These are phyloP conservation scores for Drosophila koepferae DNA, from an alignment of 2,888 invertebrate genomes.

Conservation along the genomic window DNA sequence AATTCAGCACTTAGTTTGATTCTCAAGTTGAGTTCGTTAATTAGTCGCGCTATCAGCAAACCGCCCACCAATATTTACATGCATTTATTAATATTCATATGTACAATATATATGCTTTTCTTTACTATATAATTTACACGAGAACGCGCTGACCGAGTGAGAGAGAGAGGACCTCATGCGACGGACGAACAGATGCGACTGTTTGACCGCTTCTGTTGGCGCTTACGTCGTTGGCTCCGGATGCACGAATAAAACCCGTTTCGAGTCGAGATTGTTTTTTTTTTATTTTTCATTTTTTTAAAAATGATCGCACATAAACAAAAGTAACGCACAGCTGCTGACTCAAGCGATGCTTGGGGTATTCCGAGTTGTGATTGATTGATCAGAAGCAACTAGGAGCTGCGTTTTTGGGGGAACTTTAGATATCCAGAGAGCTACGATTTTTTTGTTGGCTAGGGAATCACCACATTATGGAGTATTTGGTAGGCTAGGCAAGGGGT, in stretches of 20 bases:
- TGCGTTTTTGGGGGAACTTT: conserved; percentile 43
- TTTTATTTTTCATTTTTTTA: neutral
- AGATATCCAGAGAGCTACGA: neutral
- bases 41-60: conserved; percentile 37
- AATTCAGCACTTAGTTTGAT: conserved; percentile 25
- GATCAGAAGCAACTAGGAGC: conserved; percentile 20
- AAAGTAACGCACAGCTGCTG: conserved; percentile 67
- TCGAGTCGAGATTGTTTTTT: conserved; percentile 17
- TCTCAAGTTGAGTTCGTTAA: conserved; percentile 24
- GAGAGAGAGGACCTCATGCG: conserved; percentile 59
- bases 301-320: conserved; percentile 29
- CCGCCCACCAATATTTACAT: conserved; percentile 48
- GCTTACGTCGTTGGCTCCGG: conserved; percentile 49
- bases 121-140: neutral
- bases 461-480: neutral
- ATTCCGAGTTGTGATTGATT: conserved; percentile 52
- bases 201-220: conserved; percentile 31
- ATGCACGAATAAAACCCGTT: conserved; percentile 65
- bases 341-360: conserved; percentile 63
- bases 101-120: neutral
- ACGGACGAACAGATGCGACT: conserved; percentile 62
- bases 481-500: neutral
- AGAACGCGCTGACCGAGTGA: conserved; percentile 12
- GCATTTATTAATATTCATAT: conserved; percentile 11
- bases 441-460: neutral